phyloP scores from a whole-genome alignment of 1,140 invertebrate species.

The Bathynomus jamesi region DNA sequence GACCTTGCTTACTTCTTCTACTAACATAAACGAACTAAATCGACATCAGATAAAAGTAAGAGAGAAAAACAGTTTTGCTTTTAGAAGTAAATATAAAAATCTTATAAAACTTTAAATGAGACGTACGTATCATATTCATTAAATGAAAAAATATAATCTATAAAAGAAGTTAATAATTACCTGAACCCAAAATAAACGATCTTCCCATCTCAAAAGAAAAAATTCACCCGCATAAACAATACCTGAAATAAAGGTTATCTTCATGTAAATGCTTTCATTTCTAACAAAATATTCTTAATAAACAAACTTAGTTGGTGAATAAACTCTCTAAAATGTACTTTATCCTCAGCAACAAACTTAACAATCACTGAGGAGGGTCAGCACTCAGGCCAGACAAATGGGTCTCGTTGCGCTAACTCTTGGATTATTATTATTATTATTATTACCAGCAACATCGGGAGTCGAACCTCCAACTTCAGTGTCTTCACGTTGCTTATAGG shows the following conservation, averaged over 20 bases:
- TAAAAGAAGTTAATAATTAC: conserved; percentile 11
- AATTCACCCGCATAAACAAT: conserved; percentile 44
- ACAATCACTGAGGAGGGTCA: no score
- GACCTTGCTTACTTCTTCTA: not conserved
- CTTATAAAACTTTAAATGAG: no score
- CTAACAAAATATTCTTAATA: not conserved
- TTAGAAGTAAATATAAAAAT: no score
- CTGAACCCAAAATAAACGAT: conserved; percentile 46
- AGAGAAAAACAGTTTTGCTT: no score
- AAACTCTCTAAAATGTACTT: not conserved
- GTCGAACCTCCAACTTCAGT: no score
- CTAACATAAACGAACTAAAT: no score
- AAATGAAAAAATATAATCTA: not conserved
- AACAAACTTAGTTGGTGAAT: not conserved
- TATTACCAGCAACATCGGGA: no score
- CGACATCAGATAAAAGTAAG: no score
- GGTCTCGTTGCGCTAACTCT: no score
- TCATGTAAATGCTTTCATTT: not conserved
- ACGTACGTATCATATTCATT: not conserved
- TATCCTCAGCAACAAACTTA: not conserved
- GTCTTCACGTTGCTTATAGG: no score
- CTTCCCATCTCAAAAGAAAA: conserved; percentile 47
- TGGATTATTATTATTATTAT: no score
- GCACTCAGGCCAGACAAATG: no score
- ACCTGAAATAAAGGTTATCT: conserved; percentile 41